Base-by-base conservation (phyloP, 2,113 vertebrate genomes). In the Paradoxurus hermaphroditus region DNA sequence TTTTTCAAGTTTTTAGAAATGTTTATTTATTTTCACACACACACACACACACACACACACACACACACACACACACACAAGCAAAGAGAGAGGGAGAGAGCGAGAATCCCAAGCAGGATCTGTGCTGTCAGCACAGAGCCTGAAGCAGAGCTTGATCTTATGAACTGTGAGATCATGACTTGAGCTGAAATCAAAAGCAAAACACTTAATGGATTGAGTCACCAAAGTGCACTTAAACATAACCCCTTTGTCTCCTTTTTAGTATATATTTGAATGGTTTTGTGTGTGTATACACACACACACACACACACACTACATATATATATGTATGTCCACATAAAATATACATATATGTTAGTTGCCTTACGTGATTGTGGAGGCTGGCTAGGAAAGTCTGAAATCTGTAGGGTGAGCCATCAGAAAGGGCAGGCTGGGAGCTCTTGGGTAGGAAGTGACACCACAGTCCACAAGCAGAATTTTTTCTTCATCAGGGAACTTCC, bases 321-420 rank as follows among this genome's bases (percentile, higher is more conserved):
- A 1, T n/a, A 9, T 44, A 53, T n/a, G 29, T 41, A 21, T 46
- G 3, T 6, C 13, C 72, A 46, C 7, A 7, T 59, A 29, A 34
- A 53, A 39, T 31, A 51, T 79, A 51, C 41, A 44, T 90, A 72
- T 29, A 25, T 81, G 59, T 70, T 79, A 14, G 44, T 46, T 46
- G 72, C 41, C 14, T 85, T 87, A 82, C 11, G 49, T 85, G 23
- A 86, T 73, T 95, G 39, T 65, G 44, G 36, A 88, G 19, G 6
- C 41, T 94, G 36, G 34, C 16, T 89, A 83, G 67, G 67, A 81
- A 95, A 63, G 5, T 95, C 56, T 95, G 53, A 91, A 96, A 36
- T 84, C 11, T 51, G 41, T 68, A 68, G n/a, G 8, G 51, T 0
- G 79, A 49, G 25, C 12, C 34, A 79, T 63, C 3, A 97, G 36